A percentile compares a stretch with the other conserved stretches of the same genome.
phyloP scores from a whole-genome alignment of 2,888 invertebrate species.

The Lithophane leautieri region DNA sequence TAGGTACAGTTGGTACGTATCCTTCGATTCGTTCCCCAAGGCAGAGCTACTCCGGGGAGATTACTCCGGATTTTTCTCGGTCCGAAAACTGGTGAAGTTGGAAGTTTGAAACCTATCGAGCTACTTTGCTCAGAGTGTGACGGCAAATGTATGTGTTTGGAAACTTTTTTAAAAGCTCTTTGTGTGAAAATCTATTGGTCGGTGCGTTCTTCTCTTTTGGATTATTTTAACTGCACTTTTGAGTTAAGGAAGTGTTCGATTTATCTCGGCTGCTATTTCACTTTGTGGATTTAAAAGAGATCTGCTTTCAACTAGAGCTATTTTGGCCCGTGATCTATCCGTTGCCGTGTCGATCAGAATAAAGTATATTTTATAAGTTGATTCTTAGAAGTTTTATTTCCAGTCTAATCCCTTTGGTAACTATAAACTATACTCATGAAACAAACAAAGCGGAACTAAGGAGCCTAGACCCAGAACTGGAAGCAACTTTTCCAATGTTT shows the following conservation, averaged over 20 bases:
- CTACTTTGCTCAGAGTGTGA: slow-evolving; percentile 67
- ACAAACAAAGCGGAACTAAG: not conserved
- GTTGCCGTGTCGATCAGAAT: not conserved
- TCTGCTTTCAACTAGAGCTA: slow-evolving; percentile 15
- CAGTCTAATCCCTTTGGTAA: not conserved
- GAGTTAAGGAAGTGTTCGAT: slow-evolving; percentile 35
- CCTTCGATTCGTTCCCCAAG: slow-evolving; percentile 60
- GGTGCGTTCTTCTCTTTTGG: slow-evolving; percentile 54
- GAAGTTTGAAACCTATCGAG: slow-evolving; percentile 71
- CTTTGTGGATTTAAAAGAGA: slow-evolving; percentile 26
- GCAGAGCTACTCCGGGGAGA: slow-evolving; percentile 67
- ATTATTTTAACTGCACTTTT: slow-evolving; percentile 62
- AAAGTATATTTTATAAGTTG: not conserved
- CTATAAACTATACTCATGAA: not conserved
- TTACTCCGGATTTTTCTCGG: slow-evolving; percentile 73
- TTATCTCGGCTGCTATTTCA: slow-evolving; percentile 29
- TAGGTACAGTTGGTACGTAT: slow-evolving; percentile 43
- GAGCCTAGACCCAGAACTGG: not conserved
- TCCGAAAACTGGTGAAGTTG: slow-evolving; percentile 68
- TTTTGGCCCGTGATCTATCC: not conserved
- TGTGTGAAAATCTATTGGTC: slow-evolving; percentile 62
- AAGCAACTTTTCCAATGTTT: slow-evolving; percentile 31
- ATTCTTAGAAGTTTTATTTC: not conserved
- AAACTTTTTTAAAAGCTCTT: slow-evolving; percentile 68
- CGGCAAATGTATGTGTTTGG: slow-evolving; percentile 68